These are phyloP conservation scores for Hemitrygon akajei DNA, from an alignment of 2,797 vertebrate genomes.

Conservation along the genomic window DNA sequence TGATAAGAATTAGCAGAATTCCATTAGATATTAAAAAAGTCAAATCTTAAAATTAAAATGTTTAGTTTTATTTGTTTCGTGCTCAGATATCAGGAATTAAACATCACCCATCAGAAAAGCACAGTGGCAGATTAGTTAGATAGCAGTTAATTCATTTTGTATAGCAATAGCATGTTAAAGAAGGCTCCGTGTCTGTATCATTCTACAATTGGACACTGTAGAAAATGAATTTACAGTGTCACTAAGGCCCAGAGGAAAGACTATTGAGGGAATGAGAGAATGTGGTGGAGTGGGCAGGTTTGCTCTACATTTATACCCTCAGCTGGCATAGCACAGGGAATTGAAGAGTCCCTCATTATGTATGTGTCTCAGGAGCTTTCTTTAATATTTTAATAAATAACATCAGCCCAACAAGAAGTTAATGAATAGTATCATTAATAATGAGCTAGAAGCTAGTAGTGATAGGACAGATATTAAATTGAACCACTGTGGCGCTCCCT, in stretches of 20 bases:
- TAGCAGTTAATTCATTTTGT: constrained; percentile 94
- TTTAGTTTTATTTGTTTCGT: constrained; percentile 67
- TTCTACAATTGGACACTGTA: constrained; percentile 68
- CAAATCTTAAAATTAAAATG: constrained; percentile 55
- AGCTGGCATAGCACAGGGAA: constrained; percentile 51
- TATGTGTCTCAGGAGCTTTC: constrained; percentile 89
- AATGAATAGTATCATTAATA: constrained; percentile 99
- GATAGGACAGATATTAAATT: constrained; percentile 99
- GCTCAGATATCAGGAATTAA: constrained; percentile 75
- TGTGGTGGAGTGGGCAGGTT: constrained; percentile 61
- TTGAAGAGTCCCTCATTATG: constrained; percentile 89
- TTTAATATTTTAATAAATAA: constrained; percentile 99
- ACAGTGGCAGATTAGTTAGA: constrained; percentile 75
- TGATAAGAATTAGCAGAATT: constrained; percentile 58
- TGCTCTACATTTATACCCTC: constrained; percentile 65
- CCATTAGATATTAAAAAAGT: constrained; percentile 63
- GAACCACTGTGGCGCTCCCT: constrained; percentile 93
- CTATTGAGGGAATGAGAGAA: constrained; percentile 77
- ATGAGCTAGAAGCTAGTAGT: constrained; percentile 93
- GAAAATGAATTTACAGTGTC: constrained; percentile 97
- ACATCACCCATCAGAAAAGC: constrained; percentile 66
- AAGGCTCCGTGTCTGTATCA: constrained; percentile 68
- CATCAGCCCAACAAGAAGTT: constrained; percentile 99
- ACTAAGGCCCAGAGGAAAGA: constrained; percentile 86
- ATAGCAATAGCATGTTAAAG: constrained; percentile 96